phyloP scores from a whole-genome alignment of 2,113 vertebrate genomes.

The Oryzias melastigma region DNA sequence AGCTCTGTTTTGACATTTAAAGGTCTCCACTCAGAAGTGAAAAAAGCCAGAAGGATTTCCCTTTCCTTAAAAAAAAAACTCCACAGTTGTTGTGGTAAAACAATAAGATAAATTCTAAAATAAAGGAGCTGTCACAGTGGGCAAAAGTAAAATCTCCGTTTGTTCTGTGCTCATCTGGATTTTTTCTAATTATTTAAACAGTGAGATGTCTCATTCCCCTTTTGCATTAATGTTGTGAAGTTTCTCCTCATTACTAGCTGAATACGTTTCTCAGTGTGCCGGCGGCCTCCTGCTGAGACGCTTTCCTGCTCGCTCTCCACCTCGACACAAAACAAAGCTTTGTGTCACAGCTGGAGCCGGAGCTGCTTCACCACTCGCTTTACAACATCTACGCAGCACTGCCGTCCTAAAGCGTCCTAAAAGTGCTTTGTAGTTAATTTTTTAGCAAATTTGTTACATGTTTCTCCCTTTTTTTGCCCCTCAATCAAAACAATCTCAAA shows the following conservation, averaged over 20 bases:
- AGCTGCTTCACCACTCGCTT: conserved; percentile 9
- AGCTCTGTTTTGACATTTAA: too few relatives aligned
- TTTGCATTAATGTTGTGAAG: conserved; percentile 42
- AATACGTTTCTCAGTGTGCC: conserved; percentile 42
- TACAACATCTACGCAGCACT: background rate
- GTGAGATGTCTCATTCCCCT: conserved; percentile 41
- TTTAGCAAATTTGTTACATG: too few relatives aligned
- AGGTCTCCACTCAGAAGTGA: too few relatives aligned
- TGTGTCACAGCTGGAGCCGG: conserved; percentile 36
- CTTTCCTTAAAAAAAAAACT: conserved; percentile 26
- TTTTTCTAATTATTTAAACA: conserved; percentile 40
- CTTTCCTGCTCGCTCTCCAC: conserved; percentile 39
- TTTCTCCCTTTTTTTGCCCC: too few relatives aligned
- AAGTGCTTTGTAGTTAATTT: conserved; percentile 10
- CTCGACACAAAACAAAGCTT: conserved; percentile 53
- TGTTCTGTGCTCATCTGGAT: conserved; percentile 9
- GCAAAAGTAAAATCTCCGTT: conserved; percentile 13
- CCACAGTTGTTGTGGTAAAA: background rate
- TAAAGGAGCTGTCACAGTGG: background rate
- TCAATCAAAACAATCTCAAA: too few relatives aligned
- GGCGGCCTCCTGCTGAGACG: conserved; percentile 44
- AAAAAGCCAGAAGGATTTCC: background rate
- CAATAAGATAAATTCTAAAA: background rate
- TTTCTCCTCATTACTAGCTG: conserved; percentile 48
- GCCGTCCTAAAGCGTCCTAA: background rate